Conservation (phyloP, 2,797 vertebrate species). For the Channallabes apus region DNA sequence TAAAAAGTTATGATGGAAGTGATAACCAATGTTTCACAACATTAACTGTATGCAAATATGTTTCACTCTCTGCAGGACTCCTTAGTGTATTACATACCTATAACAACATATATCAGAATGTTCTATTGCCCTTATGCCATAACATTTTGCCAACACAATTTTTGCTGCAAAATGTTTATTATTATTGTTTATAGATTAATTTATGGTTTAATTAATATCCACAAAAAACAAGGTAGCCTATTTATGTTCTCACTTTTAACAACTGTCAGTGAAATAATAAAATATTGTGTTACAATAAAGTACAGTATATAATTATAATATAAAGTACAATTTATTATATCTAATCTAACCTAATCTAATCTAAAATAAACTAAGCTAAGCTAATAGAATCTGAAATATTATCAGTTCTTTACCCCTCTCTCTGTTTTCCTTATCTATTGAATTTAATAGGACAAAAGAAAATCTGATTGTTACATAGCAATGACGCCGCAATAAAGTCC, state of each 20-base stretch:
- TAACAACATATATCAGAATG: not conserved
- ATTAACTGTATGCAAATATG: not conserved
- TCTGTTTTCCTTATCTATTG: not conserved
- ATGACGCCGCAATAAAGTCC: not conserved
- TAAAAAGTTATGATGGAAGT: not conserved
- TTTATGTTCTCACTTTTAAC: not conserved
- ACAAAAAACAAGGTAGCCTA: not conserved
- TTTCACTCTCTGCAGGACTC: not conserved
- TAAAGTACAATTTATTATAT: too few species aligned
- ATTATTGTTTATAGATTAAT: not conserved
- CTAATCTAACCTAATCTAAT: too few species aligned
- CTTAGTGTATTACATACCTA: not conserved
- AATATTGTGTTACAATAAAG: too few species aligned
- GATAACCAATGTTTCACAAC: not conserved
- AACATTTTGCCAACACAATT: not conserved
- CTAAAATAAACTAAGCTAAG: too few species aligned
- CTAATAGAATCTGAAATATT: too few species aligned
- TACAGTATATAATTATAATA: too few species aligned
- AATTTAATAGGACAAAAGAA: not conserved
- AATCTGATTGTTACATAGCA: not conserved
- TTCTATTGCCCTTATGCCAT: not conserved
- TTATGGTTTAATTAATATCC: not conserved
- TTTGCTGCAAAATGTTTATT: not conserved
- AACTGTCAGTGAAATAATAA: not conserved
- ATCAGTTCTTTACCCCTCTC: not conserved